Conservation (phyloP, 2,113 vertebrate genomes). For the Pachycephala philippinensis region DNA sequence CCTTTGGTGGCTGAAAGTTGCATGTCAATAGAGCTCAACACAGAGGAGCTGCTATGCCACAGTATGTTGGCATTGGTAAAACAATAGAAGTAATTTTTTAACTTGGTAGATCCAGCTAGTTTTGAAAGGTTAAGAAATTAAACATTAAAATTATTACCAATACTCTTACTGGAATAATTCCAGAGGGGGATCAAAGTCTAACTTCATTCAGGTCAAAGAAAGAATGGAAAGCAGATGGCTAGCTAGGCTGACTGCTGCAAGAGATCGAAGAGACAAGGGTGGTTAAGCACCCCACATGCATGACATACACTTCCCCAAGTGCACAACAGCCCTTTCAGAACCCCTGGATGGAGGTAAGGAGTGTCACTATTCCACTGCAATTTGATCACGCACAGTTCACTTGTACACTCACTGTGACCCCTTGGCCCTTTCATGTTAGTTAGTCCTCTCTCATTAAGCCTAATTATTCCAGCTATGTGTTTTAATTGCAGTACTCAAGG, state of each 20-base stretch:
- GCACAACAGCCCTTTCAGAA: neutral
- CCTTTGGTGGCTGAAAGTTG: neutral
- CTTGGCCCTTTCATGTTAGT: neutral
- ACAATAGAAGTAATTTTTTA: neutral
- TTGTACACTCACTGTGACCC: neutral
- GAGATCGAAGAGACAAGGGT: neutral
- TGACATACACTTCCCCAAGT: neutral
- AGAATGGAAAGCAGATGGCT: neutral
- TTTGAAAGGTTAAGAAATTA: neutral
- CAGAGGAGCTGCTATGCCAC: neutral
- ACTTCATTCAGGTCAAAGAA: neutral
- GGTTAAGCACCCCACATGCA: neutral
- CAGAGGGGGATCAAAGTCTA: neutral
- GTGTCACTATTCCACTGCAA: neutral
- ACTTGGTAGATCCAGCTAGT: neutral
- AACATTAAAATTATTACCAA: neutral
- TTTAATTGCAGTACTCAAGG: neutral
- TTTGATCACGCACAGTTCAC: rapidly evolving
- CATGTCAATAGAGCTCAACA: neutral
- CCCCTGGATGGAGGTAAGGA: neutral
- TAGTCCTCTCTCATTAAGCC: neutral
- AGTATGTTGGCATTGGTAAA: neutral
- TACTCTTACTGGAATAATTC: neutral
- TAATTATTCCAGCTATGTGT: neutral
- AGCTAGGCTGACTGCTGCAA: neutral